Evolutionary conservation across 1,140 invertebrate genomes (phyloP).

Genomic region (Ridgeia piscesae): DNA sequence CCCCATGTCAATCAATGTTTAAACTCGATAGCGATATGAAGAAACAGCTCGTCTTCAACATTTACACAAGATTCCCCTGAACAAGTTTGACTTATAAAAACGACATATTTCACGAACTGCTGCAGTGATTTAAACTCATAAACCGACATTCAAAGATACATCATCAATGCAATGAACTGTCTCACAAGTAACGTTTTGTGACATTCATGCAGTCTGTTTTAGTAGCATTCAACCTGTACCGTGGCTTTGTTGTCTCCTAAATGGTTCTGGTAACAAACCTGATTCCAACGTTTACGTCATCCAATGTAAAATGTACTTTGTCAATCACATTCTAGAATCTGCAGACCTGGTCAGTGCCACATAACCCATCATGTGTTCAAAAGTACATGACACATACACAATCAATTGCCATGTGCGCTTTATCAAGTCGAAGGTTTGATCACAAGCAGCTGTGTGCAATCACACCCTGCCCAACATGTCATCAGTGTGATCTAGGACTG

Average conservation of each 20-base stretch:
- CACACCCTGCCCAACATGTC: not conserved
- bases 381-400: not conserved
- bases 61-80: not conserved
- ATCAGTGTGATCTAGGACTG: not conserved
- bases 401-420: not conserved
- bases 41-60: not conserved
- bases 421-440: not conserved
- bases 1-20: not conserved
- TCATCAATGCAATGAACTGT: not conserved
- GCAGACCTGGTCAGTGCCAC: not conserved
- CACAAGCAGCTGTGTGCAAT: not conserved
- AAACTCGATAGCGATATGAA: not conserved
- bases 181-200: not conserved
- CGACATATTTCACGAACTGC: not conserved
- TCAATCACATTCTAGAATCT: not conserved
- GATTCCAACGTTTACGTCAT: not conserved
- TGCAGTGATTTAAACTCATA: not conserved
- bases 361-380: not conserved
- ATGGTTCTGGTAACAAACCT: not conserved
- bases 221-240: not conserved
- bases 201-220: not conserved
- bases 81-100: conserved; percentile 1
- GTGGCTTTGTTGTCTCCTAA: not conserved
- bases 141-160: not conserved
- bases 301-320: not conserved